Evolutionary conservation across 2,888 invertebrate species (phyloP), one percentile per base, ranked within the genome.

Genomic region (Nesidiocoris tenuis): DNA sequence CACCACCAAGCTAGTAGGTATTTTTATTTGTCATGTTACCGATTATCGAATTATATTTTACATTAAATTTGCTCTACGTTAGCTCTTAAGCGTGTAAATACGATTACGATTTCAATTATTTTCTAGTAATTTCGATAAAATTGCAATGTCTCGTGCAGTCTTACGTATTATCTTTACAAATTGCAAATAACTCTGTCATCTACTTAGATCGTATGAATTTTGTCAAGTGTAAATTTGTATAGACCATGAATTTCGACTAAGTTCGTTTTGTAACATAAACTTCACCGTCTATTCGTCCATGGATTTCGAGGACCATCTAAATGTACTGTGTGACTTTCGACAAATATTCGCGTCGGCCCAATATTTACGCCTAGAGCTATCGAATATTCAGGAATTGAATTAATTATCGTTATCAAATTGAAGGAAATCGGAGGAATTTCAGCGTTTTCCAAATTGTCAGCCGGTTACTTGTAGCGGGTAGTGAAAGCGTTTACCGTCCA

Each of bases 281-380:
- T 3, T 65, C 24, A 39, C 19, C 9, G 24, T n/a, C 25, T 39
- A 63, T 23, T 63, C 12, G 7, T 39, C 39, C 25, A 39, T 1
- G 19, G 39, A 64, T 64, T 65, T 19, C 19, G 67, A 54, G 55
- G 22, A 19, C 18, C 55, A 56, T 54, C 17, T 23, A 25, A 21
- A 54, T 67, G 70, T 25, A 63, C 72, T 72, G 72, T 25, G 72
- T 72, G 72, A 72, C 72, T 72, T 61, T 25, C 25, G 72, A 72
- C 72, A 72, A 72, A 61, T 72, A 72, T 61, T 61, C 39, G 39
- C 39, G 39, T 3, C 12, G 39, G 39, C 5, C 39, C 39, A 39
- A 39, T 39, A 7, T 39, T 39, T 12, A 39, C 12, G 39, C 39
- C 12, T 39, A n/a, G 39, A 39, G 39, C 39, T 7, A 39, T 39